Evolutionary conservation across 2,113 vertebrate species (phyloP).

Genomic region (Cranoglanis bouderius): DNA sequence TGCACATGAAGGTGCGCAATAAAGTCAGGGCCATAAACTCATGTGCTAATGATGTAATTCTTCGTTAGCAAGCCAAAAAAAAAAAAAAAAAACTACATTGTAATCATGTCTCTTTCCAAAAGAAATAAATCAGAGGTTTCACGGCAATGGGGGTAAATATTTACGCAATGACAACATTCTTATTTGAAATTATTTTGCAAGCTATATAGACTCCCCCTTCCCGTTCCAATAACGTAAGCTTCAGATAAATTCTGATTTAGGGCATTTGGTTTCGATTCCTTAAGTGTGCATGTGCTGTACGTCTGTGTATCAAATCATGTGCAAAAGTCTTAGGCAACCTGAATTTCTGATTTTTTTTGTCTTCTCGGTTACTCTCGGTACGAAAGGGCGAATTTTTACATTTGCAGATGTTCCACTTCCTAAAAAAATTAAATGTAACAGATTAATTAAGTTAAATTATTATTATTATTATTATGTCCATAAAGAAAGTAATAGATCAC

Average conservation of each 20-base stretch:
- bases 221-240: background rate
- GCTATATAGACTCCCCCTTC: background rate
- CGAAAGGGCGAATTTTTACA: background rate
- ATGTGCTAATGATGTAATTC: background rate
- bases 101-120: background rate
- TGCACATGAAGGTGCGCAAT: background rate
- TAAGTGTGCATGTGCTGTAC: conserved; percentile 5
- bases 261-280: conserved; percentile 1
- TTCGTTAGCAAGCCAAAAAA: background rate
- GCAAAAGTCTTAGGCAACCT: background rate
- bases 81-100: background rate
- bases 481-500: background rate
- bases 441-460: too few species aligned
- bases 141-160: background rate
- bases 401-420: background rate
- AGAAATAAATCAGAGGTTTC: background rate
- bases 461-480: background rate
- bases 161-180: background rate
- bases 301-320: background rate
- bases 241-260: background rate
- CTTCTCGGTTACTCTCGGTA: background rate
- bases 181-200: background rate
- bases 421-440: too few species aligned
- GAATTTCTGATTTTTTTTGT: background rate
- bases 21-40: background rate